phyloP scores from a whole-genome alignment of 2,888 invertebrate genomes.

The Ennomos fuscantarius region DNA sequence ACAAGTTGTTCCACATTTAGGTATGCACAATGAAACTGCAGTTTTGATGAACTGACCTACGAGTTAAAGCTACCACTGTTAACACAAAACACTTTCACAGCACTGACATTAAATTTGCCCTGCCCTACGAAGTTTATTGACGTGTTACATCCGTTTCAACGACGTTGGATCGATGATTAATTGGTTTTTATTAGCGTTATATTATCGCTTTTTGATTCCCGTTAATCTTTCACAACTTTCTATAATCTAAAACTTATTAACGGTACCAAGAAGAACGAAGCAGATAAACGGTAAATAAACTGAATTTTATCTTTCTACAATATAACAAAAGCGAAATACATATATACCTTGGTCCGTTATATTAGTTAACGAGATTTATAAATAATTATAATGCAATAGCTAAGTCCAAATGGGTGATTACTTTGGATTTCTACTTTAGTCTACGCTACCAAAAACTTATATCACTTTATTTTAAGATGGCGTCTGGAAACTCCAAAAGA shows the following conservation, averaged over 20 bases:
- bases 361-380: conserved; percentile 85
- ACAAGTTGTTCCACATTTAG: conserved; percentile 36
- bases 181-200: conserved; percentile 41
- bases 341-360: conserved; percentile 92
- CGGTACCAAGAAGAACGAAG: conserved; percentile 69
- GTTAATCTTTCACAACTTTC: conserved; percentile 43
- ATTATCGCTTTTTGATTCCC: conserved; percentile 38
- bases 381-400: conserved; percentile 73
- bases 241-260: conserved; percentile 60
- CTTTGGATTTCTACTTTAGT: conserved; percentile 80
- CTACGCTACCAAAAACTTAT: conserved; percentile 87
- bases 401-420: conserved; percentile 76
- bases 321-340: conserved; percentile 78
- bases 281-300: conserved; percentile 79
- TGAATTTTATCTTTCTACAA: conserved; percentile 61
- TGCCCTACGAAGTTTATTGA: conserved; percentile 81
- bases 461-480: conserved; percentile 85
- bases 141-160: conserved; percentile 82
- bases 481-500: conserved; percentile 83
- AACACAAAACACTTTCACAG: conserved; percentile 72
- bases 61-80: conserved; percentile 20
- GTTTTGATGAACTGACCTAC: conserved; percentile 21
- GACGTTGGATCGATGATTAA: conserved; percentile 76
- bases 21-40: conserved; percentile 24
- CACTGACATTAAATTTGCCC: conserved; percentile 71